A percentile compares a stretch with the other conserved stretches of the same genome.
Conservation (phyloP, 2,888 invertebrate genomes). For the Tetragonula carbonaria region DNA sequence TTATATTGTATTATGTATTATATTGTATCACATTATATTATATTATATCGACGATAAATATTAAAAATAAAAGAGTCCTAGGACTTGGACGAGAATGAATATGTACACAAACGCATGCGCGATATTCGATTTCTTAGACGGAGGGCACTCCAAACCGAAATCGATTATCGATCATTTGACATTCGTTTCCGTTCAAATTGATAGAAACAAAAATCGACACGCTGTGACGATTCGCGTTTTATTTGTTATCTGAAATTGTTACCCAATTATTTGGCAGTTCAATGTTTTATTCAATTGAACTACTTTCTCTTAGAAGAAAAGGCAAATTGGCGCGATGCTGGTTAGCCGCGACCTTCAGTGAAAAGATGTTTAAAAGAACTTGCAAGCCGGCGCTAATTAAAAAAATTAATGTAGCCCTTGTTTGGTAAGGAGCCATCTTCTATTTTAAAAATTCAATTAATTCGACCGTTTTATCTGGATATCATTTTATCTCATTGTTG, state of each 20-base stretch:
- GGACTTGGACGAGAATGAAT: not conserved
- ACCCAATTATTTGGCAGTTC: not conserved
- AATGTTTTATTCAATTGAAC: slow-evolving; percentile 66
- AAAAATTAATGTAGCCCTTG: slow-evolving; percentile 39
- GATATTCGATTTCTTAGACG: slow-evolving; percentile 5
- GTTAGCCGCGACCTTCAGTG: slow-evolving; percentile 67
- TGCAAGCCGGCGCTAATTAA: slow-evolving; percentile 28
- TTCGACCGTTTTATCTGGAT: not conserved
- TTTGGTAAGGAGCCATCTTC: slow-evolving; percentile 53
- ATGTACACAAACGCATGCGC: not conserved
- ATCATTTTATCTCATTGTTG: not conserved
- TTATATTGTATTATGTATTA: no score
- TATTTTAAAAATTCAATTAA: not conserved
- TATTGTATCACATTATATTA: no score
- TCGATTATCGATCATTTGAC: slow-evolving; percentile 21
- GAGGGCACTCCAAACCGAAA: not conserved
- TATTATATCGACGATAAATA: no score
- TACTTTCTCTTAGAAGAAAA: slow-evolving; percentile 52
- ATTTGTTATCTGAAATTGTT: not conserved
- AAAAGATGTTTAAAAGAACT: slow-evolving; percentile 53
- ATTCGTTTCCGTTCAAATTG: not conserved
- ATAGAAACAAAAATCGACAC: slow-evolving; percentile 17
- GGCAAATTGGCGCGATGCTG: slow-evolving; percentile 64
- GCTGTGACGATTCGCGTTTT: not conserved
- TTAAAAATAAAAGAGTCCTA: no score